Evolutionary conservation across 2,888 invertebrate species (phyloP).

Genomic region (Abscondita cerata): DNA sequence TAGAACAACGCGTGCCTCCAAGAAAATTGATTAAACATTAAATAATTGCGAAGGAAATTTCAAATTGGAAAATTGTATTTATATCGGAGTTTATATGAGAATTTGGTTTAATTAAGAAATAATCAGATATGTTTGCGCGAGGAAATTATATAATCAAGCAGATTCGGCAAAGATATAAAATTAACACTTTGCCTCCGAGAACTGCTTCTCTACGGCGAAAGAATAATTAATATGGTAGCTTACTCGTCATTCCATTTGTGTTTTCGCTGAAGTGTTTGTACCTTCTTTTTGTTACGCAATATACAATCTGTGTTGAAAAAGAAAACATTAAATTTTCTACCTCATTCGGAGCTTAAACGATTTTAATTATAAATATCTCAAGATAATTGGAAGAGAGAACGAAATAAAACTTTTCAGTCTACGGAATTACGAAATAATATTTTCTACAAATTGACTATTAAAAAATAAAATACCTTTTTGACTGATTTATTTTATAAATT

Average conservation of each 20-base stretch:
- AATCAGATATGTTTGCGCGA: slow-evolving; percentile 6
- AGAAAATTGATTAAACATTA: too few relatives aligned
- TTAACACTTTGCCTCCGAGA: slow-evolving; percentile 26
- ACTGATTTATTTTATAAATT: too few relatives aligned
- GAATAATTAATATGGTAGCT: slow-evolving; percentile 30
- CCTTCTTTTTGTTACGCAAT: too few relatives aligned
- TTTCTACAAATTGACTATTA: background rate
- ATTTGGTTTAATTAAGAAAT: slow-evolving; percentile 1
- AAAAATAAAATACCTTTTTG: background rate
- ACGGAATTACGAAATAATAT: background rate
- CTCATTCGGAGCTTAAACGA: slow-evolving; percentile 24
- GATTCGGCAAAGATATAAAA: slow-evolving; percentile 23
- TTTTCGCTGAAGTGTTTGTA: background rate
- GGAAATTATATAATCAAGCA: slow-evolving; percentile 9
- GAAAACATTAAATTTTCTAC: background rate
- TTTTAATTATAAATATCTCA: slow-evolving; percentile 30
- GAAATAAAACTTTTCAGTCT: slow-evolving; percentile 12
- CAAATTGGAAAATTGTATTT: too few relatives aligned
- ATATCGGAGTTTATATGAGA: background rate
- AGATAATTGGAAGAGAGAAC: slow-evolving; percentile 21
- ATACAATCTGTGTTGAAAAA: too few relatives aligned
- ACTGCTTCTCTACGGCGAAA: slow-evolving; percentile 26
- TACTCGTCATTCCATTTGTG: slow-evolving; percentile 13
- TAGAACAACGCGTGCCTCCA: too few relatives aligned
- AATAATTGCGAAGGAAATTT: too few relatives aligned